Percentiles rank a stretch among this genome's conserved stretches.
phyloP scores from a whole-genome alignment of 1,140 invertebrate species.

The Paraescarpia echinospica region DNA sequence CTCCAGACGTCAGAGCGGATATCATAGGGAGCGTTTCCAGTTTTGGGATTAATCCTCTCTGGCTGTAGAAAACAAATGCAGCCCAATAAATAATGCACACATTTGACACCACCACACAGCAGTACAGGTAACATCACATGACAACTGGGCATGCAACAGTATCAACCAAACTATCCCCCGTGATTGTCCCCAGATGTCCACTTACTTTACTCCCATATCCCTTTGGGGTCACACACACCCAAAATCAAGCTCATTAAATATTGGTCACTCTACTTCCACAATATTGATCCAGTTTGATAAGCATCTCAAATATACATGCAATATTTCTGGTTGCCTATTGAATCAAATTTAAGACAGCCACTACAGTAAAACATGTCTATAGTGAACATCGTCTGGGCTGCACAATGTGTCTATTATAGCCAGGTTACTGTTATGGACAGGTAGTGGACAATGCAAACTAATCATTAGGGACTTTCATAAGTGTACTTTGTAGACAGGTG shows the following conservation, averaged over 20 bases:
- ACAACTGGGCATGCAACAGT: not conserved
- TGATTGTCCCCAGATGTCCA: not conserved
- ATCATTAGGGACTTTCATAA: too few relatives aligned
- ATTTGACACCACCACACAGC: not conserved
- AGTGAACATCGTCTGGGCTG: too few relatives aligned
- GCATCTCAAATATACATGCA: not conserved
- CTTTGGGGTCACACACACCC: not conserved
- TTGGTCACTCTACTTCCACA: not conserved
- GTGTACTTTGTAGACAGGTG: too few relatives aligned
- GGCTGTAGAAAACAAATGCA: constrained; percentile 66
- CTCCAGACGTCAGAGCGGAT: constrained; percentile 96
- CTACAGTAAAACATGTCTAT: too few relatives aligned
- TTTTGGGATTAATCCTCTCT: constrained; percentile 87
- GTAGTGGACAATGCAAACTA: too few relatives aligned
- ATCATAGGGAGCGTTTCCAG: constrained; percentile 75
- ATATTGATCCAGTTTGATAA: not conserved
- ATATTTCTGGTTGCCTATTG: too few relatives aligned
- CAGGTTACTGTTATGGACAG: too few relatives aligned
- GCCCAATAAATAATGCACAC: not conserved
- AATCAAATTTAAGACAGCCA: constrained; percentile 13
- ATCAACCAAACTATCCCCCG: not conserved
- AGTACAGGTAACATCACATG: not conserved
- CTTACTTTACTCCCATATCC: not conserved
- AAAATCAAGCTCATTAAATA: not conserved
- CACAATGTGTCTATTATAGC: too few relatives aligned